Base-by-base conservation (phyloP, 2,797 vertebrate genomes). In the Acridotheres tristis region DNA sequence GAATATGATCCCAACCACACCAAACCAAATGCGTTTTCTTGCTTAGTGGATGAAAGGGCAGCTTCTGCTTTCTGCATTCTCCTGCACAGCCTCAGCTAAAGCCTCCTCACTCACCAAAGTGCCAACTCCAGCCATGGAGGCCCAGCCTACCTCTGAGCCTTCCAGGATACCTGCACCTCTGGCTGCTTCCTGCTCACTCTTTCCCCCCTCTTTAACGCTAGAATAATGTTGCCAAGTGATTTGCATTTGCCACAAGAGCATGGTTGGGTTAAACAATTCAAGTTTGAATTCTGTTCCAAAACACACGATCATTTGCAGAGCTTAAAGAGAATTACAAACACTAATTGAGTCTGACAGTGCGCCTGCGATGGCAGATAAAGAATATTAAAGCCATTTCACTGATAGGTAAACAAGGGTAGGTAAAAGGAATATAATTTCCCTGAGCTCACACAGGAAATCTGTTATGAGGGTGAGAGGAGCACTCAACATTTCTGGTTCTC, bases 251-350 rank as follows among this genome's bases (percentile, higher is more conserved):
- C n/a, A 13, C 57, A 88, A 76, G 86, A 82, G 91, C 68, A 61
- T 51, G 63, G 38, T 51, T 74, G 72, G 67, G 88, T 94, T 89
- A 71, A 88, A 95, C 88, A 76, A 92, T 53, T 91, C 54, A 77
- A 72, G 69, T 94, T 86, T 65, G 85, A 93, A 76, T 93, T 88
- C 84, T 83, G 53, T 92, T 97, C 92, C 87, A 94, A 96, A 92
- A 90, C 74, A 73, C 27, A 19, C 1, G 15, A 93, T 85, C 85
- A 59, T 95, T 94, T 96, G 78, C 81, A 62, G 90, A 93, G 90
- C 86, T 93, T 89, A 85, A 85, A 68, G 93, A 83, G 92, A 96
- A 94, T 95, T 93, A 87, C 78, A 89, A 87, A 82, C 90, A 57
- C 81, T 90, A 94, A 96, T 94, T 89, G 94, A 83, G 69, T 67